Evolutionary conservation across 2,888 invertebrate genomes (phyloP).

Genomic region (Hanleya hanleyi): DNA sequence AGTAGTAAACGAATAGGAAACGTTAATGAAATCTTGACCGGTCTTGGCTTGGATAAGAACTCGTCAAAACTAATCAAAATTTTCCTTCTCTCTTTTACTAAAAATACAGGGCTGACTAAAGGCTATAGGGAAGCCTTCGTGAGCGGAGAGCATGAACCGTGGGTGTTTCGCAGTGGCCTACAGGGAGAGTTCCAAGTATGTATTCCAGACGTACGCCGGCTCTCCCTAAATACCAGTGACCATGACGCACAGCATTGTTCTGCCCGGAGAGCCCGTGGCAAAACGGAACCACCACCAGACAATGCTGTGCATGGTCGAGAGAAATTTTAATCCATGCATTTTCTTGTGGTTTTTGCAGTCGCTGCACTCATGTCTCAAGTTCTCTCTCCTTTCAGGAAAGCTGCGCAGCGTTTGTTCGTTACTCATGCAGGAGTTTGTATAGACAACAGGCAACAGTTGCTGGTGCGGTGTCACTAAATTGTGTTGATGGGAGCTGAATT

Average conservation of each 20-base stretch:
- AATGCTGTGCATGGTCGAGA: not conserved
- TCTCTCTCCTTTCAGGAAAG: not conserved
- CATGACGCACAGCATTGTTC: not conserved
- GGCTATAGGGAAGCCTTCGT: constrained; percentile 98
- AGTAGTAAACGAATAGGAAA: too few species aligned
- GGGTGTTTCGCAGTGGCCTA: constrained; percentile 97
- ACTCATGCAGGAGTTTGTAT: not conserved
- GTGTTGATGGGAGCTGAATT: too few species aligned
- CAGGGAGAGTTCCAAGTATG: constrained; percentile 89
- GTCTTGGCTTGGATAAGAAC: too few species aligned
- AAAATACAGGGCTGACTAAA: constrained; percentile 89
- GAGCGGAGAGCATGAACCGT: constrained; percentile 97
- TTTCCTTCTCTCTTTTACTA: constrained; percentile 44
- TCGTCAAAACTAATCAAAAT: constrained; percentile 11
- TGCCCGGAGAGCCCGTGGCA: not conserved
- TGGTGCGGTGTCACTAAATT: too few species aligned
- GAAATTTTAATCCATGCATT: too few species aligned
- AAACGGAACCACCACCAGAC: not conserved
- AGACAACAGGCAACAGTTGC: not conserved
- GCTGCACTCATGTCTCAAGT: not conserved
- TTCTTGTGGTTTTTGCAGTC: not conserved
- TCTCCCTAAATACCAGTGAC: not conserved
- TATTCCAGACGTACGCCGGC: constrained; percentile 34
- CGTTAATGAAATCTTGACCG: too few species aligned
- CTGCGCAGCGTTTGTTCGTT: not conserved